Base-by-base conservation (phyloP, 2,797 vertebrate species). In the Sebastolobus alascanus region DNA sequence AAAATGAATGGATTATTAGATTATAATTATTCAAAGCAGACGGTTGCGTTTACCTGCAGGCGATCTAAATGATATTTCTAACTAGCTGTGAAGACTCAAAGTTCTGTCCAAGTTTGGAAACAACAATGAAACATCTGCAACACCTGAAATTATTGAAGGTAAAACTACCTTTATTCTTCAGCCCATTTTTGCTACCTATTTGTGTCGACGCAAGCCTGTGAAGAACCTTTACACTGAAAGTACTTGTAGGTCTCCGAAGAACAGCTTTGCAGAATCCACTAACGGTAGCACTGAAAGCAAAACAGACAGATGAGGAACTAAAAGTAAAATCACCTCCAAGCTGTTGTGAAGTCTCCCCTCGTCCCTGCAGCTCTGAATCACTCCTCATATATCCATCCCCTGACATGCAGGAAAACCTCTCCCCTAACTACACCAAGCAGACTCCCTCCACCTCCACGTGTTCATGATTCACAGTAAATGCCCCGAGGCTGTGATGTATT, bases 401-500 rank as follows among this genome's bases (percentile, higher is more conserved):
- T 79, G 68, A 82, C 52, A 38, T 12, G 22, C 37, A 65, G 56
- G 31, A 38, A 60, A 20, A 50, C 14, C 13, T 64, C 82, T 74
- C 76, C 18, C 46, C 65, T 66, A 61, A 61, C 83, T 64, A 67
- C 78, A 75, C 8, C 2, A 14, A 56, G 66, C 43, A n/a, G 7
- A n/a, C 38, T 63, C 14, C 56, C 20, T 52, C 63, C 33, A 20
- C 64, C 50, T 68, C 80, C 69, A 8, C 29, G 6, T 37, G 50
- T 60, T 78, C 75, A 16, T 46, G 77, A 52, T 72, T 72, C 83
- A 81, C 65, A 73, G 52, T 40, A 43, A 80, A 85, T 74, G 77
- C 85, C 87, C 82, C 1, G 61, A 11, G 55, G 89, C 87, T 78
- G 74, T 72, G 68, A 84, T 87, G 65, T 71, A 80, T 59, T 40